Evolutionary conservation across 2,888 invertebrate species (phyloP), one percentile per base, ranked within the genome.

Genomic region (Ypsolopha scabrella): DNA sequence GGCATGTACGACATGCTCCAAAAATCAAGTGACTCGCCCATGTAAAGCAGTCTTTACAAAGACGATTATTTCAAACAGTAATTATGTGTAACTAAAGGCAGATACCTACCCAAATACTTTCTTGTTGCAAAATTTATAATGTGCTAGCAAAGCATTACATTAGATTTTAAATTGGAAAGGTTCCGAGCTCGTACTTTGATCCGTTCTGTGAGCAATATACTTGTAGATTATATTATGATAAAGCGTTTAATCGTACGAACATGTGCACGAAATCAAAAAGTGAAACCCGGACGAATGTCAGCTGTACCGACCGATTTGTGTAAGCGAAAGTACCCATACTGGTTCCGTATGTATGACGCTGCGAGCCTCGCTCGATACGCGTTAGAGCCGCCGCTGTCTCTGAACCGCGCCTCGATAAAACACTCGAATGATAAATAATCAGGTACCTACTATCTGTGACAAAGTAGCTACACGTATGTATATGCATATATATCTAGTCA

Each of bases 241-340:
- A 46, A 46, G 34, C 10, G 6, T 7, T 46, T 14, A 37, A 48
- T 38, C 24, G n/a, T 37, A n/a, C 10, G 9, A 53, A 50, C 54
- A 55, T 51, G 41, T 54, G 51, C 54, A 55, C 62, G 58, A 61
- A 70, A 68, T 72, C 66, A 69, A 79, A 66, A 82, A 82, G 83
- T 82, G 85, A 83, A 85, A 85, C 74, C 76, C 70, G 13, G 51
- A 58, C 70, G 62, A 62, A 69, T 71, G 69, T 70, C 71, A 68
- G 67, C 61, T 70, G 68, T 63, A 64, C 61, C 65, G 64, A 73
- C 63, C 63, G 71, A 75, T 75, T 72, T 72, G 72, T 74, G 58
- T 61, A 59, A 76, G 83, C 79, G 82, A 85, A 83, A 83, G 83
- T 83, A 77, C 75, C 76, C 80, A 75, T 72, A 76, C 81, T 67